Evolutionary conservation across 2,888 invertebrate genomes (phyloP).

Genomic region (Deroplatys truncata): DNA sequence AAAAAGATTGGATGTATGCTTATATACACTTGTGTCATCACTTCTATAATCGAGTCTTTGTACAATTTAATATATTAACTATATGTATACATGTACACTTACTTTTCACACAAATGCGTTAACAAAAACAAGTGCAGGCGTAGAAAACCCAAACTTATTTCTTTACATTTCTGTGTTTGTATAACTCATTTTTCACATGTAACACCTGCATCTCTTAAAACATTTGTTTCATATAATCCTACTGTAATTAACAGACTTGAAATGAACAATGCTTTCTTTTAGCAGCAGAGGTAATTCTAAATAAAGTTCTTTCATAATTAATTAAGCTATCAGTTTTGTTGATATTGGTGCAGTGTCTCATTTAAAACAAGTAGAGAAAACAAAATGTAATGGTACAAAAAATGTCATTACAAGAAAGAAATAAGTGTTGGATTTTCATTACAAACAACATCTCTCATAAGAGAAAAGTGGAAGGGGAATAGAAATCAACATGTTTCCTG

Average conservation of each 20-base stretch:
- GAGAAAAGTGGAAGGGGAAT: neutral
- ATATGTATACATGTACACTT: constrained; percentile 4
- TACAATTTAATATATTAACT: constrained; percentile 21
- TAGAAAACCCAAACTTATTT: constrained; percentile 6
- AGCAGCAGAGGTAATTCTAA: neutral
- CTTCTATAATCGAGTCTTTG: constrained; percentile 11
- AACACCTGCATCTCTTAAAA: too few species aligned
- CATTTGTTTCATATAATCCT: neutral
- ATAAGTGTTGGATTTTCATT: neutral
- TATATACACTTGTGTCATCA: neutral
- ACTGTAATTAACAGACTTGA: neutral
- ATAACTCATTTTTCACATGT: neutral
- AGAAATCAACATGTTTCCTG: neutral
- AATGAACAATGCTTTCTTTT: neutral
- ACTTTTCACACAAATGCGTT: neutral
- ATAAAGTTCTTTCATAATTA: neutral
- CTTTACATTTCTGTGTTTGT: neutral
- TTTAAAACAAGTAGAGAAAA: neutral
- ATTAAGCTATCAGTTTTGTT: neutral
- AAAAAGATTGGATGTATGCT: neutral
- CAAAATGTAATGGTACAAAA: neutral
- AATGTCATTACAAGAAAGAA: neutral
- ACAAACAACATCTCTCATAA: neutral
- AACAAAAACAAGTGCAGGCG: constrained; percentile 10
- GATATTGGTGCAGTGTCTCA: neutral